Evolutionary conservation across 2,888 invertebrate genomes (phyloP).

Genomic region (Leptothorax acervorum): DNA sequence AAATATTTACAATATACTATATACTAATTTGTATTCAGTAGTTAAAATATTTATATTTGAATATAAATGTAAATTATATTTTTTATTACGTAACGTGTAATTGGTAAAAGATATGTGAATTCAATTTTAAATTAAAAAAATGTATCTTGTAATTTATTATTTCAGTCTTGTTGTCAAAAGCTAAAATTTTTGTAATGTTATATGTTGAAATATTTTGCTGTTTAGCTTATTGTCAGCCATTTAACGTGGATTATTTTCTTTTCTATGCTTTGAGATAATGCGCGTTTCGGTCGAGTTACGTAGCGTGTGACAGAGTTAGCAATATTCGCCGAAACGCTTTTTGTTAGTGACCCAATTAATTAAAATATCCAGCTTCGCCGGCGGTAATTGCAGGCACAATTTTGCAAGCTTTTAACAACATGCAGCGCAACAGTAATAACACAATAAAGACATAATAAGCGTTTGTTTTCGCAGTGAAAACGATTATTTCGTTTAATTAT

Average conservation of each 20-base stretch:
- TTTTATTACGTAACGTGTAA: neutral
- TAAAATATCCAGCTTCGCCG: conserved; percentile 47
- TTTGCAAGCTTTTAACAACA: conserved; percentile 53
- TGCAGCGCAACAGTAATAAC: conserved; percentile 50
- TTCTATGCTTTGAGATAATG: conserved; percentile 38
- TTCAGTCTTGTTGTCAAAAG: neutral
- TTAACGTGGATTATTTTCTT: conserved; percentile 2
- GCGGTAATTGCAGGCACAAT: conserved; percentile 51
- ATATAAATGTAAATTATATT: neutral
- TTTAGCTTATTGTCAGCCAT: conserved; percentile 17
- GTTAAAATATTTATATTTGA: neutral
- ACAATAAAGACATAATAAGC: conserved; percentile 53
- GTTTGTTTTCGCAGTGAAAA: conserved; percentile 50
- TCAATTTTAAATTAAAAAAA: neutral
- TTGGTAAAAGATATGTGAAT: neutral
- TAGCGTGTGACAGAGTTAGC: conserved; percentile 30
- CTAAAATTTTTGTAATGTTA: conserved; percentile 6
- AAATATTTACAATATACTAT: neutral
- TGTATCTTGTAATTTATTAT: neutral
- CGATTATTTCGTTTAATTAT: conserved; percentile 55
- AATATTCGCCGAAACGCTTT: conserved; percentile 52
- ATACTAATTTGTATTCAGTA: neutral
- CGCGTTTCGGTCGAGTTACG: conserved; percentile 39
- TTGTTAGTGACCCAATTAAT: conserved; percentile 56
- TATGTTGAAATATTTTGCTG: neutral